phyloP scores from a whole-genome alignment of 2,797 vertebrate genomes.

The Carduelis carduelis region DNA sequence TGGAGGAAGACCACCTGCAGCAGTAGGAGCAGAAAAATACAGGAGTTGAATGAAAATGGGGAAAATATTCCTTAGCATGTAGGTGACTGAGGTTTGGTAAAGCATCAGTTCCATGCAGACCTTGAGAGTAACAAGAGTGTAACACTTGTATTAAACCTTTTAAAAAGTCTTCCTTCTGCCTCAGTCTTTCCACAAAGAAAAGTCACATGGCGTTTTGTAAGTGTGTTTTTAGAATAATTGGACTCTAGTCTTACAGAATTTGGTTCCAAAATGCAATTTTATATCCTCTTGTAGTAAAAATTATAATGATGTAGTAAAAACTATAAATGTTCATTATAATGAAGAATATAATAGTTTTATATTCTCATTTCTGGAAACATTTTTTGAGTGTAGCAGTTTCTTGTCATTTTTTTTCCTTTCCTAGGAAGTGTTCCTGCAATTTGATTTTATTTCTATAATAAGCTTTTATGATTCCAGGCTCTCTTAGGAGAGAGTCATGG shows the following conservation, averaged over 20 bases:
- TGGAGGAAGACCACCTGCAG: constrained; percentile 92
- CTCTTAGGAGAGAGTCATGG: background rate
- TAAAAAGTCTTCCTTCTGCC: background rate
- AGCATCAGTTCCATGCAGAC: background rate
- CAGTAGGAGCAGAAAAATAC: background rate
- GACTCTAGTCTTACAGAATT: background rate
- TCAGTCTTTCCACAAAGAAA: background rate
- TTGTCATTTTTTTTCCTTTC: background rate
- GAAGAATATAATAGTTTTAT: background rate
- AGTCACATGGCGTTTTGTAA: background rate
- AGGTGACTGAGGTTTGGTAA: background rate
- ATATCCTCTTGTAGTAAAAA: background rate
- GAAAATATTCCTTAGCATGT: background rate
- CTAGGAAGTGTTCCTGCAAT: background rate
- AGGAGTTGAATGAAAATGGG: background rate
- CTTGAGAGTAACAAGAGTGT: background rate
- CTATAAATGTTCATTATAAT: background rate
- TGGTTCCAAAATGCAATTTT: background rate
- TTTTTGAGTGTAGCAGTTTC: background rate
- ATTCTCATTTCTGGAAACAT: background rate
- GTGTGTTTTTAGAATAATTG: background rate
- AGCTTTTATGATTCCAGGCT: background rate
- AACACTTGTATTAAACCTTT: background rate
- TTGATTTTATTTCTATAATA: background rate
- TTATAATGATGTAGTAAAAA: background rate